These are phyloP conservation scores for Apodemia mormo DNA, from an alignment of 2,888 invertebrate genomes.

Conservation along the genomic window DNA sequence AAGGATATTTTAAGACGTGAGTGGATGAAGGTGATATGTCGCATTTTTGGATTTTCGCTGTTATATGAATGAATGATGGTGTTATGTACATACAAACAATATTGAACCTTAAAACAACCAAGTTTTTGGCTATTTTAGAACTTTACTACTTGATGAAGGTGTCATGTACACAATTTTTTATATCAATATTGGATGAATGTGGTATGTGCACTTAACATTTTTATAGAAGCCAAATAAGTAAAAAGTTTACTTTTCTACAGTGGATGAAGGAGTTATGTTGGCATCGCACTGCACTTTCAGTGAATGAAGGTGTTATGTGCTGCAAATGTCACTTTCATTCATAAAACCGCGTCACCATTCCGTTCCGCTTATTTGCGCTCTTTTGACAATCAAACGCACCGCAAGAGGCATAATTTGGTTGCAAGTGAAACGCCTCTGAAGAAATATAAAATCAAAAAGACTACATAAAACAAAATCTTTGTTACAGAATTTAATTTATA, in stretches of 20 bases:
- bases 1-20: too few species aligned
- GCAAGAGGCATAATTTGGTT: neutral
- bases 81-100: too few species aligned
- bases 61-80: too few species aligned
- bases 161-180: too few species aligned
- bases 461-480: conserved; percentile 38
- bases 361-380: neutral
- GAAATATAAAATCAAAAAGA: conserved; percentile 37
- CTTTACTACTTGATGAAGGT: too few species aligned
- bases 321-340: conserved; percentile 9
- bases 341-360: conserved; percentile 2
- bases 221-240: conserved; percentile 5
- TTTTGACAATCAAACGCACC: neutral
- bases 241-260: conserved; percentile 11
- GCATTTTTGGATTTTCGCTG: too few species aligned
- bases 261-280: neutral
- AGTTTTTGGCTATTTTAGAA: too few species aligned
- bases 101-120: too few species aligned
- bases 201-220: neutral
- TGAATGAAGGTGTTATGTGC: conserved; percentile 1
- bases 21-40: too few species aligned
- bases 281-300: neutral
- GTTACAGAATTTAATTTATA: conserved; percentile 41
- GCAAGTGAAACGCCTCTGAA: conserved; percentile 20
- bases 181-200: too few species aligned